Percentiles rank a stretch among this genome's conserved stretches.
Conservation (phyloP, 2,888 invertebrate genomes). For the Raillietiella orientalis region DNA sequence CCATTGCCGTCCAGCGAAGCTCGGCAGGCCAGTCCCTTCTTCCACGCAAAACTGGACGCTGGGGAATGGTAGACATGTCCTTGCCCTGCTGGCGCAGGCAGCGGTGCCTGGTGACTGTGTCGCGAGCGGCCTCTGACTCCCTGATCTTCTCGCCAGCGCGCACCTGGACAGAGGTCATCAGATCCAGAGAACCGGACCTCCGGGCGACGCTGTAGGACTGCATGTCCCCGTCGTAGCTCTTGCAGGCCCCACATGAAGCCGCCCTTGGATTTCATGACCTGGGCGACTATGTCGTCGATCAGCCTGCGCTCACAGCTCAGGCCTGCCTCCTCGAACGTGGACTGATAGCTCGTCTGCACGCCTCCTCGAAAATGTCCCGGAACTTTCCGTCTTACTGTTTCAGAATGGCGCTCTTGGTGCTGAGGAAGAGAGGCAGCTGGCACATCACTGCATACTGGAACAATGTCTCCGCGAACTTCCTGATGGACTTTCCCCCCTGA, state of each 20-base stretch:
- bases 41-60: slow-evolving; percentile 96
- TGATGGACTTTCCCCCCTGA: too few relatives aligned
- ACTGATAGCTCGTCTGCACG: slow-evolving; percentile 64
- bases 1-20: slow-evolving; percentile 69
- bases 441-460: slow-evolving; percentile 60
- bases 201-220: slow-evolving; percentile 96
- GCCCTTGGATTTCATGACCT: slow-evolving; percentile 87
- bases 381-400: slow-evolving; percentile 88
- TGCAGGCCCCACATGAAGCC: slow-evolving; percentile 99
- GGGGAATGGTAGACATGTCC: slow-evolving; percentile 94
- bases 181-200: slow-evolving; percentile 74
- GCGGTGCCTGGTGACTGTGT: slow-evolving; percentile 72
- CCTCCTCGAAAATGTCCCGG: slow-evolving; percentile 86
- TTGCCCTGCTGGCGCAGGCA: slow-evolving; percentile 31
- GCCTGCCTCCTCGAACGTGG: slow-evolving; percentile 41
- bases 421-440: slow-evolving; percentile 61
- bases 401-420: slow-evolving; percentile 87
- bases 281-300: slow-evolving; percentile 98
- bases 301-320: slow-evolving; percentile 96
- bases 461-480: slow-evolving; percentile 77
- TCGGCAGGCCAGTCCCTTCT: slow-evolving; percentile 62
- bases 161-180: slow-evolving; percentile 90
- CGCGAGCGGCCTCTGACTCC: slow-evolving; percentile 93
- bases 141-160: slow-evolving; percentile 95
- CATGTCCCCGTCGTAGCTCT: slow-evolving; percentile 97